Percentiles rank a stretch among this genome's conserved stretches.
Evolutionary conservation across 2,797 vertebrate genomes (phyloP).

Genomic region (Callimico goeldii): DNA sequence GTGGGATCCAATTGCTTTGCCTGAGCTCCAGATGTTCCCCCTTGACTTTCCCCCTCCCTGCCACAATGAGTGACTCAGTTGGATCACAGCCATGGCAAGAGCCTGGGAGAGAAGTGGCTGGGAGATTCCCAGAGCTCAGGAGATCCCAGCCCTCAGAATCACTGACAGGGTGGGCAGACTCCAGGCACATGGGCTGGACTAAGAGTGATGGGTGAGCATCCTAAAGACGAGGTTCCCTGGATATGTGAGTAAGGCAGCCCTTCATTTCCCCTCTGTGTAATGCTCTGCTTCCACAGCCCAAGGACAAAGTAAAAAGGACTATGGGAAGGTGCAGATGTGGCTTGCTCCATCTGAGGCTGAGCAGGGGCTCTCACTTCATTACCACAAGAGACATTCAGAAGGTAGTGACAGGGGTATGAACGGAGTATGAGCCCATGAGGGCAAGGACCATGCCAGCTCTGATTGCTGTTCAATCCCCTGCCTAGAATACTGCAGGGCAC

Average conservation of each 20-base stretch:
- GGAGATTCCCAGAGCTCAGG: constrained; percentile 57
- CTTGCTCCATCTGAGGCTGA: not conserved
- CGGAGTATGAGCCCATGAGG: not conserved
- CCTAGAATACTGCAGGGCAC: not conserved
- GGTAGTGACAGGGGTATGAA: fast-evolving
- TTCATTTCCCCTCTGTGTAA: not conserved
- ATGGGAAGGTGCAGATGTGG: not conserved
- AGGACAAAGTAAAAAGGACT: not conserved
- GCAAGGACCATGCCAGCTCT: not conserved
- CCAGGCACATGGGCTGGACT: too few relatives aligned
- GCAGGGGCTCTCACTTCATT: not conserved
- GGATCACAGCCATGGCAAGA: not conserved
- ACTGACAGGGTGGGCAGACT: not conserved
- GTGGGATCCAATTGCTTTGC: not conserved
- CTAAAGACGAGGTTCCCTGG: not conserved
- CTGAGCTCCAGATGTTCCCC: constrained; percentile 32
- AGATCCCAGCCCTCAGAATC: not conserved
- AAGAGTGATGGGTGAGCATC: fast-evolving
- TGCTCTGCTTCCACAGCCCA: not conserved
- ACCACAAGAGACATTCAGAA: not conserved
- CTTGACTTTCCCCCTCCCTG: not conserved
- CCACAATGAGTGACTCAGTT: not conserved
- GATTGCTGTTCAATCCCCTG: not conserved
- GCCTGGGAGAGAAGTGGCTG: constrained; percentile 54
- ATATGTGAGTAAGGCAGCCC: not conserved